Evolutionary conservation across 1,140 invertebrate genomes (phyloP).

Genomic region (Rhynchophorus ferrugineus): DNA sequence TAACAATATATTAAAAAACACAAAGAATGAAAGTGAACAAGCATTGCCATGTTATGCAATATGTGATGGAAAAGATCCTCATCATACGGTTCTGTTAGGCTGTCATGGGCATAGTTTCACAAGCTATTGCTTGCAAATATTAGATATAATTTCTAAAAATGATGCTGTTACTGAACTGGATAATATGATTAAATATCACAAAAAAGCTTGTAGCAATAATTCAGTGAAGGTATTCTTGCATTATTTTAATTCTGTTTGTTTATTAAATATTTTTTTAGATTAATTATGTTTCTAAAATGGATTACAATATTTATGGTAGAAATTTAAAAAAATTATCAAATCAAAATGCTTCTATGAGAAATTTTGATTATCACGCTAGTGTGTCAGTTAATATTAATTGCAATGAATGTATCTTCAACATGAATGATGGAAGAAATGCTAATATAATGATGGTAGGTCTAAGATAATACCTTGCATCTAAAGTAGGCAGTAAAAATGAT

Average conservation of each 20-base stretch:
- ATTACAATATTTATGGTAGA: constrained; percentile 19
- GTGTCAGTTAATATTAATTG: constrained; percentile 15
- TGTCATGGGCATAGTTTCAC: neutral
- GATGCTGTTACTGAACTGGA: constrained; percentile 5
- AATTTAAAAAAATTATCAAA: constrained; percentile 9
- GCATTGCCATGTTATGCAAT: constrained; percentile 13
- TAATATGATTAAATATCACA: constrained; percentile 16
- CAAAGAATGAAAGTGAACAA: neutral
- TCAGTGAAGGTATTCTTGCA: neutral
- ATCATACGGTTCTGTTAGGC: constrained; percentile 19
- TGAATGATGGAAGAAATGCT: neutral
- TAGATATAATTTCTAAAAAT: constrained; percentile 11
- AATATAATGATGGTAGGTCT: constrained; percentile 14
- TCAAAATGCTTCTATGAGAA: neutral
- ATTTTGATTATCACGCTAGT: constrained; percentile 8
- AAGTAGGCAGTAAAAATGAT: no score
- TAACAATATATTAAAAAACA: constrained; percentile 2
- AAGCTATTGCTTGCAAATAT: constrained; percentile 1
- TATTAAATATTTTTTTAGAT: constrained; percentile 8
- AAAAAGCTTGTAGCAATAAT: neutral
- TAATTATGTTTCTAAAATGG: constrained; percentile 8
- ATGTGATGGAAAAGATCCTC: constrained; percentile 17
- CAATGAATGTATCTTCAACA: constrained; percentile 4
- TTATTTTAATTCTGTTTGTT: constrained; percentile 1
- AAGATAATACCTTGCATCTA: no score